phyloP scores from a whole-genome alignment of 2,888 invertebrate species.

The Stegophylla sp. region DNA sequence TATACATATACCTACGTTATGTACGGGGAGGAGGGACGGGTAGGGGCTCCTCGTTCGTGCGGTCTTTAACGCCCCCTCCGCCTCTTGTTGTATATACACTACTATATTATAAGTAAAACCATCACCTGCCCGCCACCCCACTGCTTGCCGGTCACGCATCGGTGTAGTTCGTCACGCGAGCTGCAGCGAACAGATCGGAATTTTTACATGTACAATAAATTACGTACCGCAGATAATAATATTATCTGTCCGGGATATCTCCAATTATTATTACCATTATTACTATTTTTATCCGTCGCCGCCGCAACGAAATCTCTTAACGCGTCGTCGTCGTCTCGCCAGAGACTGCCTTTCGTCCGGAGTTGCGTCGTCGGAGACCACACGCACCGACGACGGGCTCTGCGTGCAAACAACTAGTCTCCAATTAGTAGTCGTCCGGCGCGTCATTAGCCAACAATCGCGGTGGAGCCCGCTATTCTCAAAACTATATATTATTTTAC shows the following conservation, averaged over 20 bases:
- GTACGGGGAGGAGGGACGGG: background rate
- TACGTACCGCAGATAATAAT: slow-evolving; percentile 42
- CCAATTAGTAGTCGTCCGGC: slow-evolving; percentile 20
- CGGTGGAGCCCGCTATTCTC: too few species aligned
- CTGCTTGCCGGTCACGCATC: slow-evolving; percentile 54
- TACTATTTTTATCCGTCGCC: background rate
- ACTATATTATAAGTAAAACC: background rate
- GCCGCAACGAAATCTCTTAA: background rate
- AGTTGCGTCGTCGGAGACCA: slow-evolving; percentile 25
- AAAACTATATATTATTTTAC: too few species aligned
- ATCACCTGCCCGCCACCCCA: slow-evolving; percentile 34
- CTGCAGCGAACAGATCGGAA: slow-evolving; percentile 43
- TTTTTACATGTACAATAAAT: slow-evolving; percentile 51
- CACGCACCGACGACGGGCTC: slow-evolving; percentile 5
- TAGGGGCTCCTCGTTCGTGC: slow-evolving; percentile 15
- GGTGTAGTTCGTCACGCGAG: slow-evolving; percentile 55
- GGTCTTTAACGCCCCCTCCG: slow-evolving; percentile 41
- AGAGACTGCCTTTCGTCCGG: background rate
- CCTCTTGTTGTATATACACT: background rate
- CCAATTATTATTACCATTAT: slow-evolving; percentile 30
- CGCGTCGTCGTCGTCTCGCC: slow-evolving; percentile 1
- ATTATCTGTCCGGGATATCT: slow-evolving; percentile 49
- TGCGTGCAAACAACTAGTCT: slow-evolving; percentile 1
- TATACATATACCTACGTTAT: background rate
- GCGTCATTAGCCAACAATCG: background rate